Conservation (phyloP, 2,888 invertebrate genomes). For the Phalera bucephala region DNA sequence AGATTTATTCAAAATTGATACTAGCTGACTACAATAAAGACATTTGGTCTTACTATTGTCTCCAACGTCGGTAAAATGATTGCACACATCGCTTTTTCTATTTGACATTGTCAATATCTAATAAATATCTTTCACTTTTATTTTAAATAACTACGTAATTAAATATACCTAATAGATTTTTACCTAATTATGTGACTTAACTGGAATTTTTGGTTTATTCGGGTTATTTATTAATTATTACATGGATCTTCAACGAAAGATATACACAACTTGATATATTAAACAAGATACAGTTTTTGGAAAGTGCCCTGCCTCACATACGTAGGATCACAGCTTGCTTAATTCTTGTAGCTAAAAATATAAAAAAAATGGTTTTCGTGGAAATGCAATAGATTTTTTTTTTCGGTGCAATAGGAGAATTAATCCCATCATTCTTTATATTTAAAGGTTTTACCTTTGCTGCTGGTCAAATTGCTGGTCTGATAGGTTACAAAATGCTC, state of each 20-base stretch:
- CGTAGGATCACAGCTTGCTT: no score
- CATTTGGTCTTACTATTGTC: background rate
- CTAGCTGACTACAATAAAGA: background rate
- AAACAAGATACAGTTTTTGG: no score
- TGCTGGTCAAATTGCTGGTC: constrained; percentile 8
- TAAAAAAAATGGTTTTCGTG: background rate
- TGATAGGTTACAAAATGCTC: constrained; percentile 6
- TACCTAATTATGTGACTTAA: no score
- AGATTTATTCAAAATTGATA: background rate
- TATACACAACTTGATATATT: no score
- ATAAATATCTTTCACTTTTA: background rate
- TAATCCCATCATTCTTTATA: constrained; percentile 7
- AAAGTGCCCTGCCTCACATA: no score
- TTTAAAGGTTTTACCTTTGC: no score
- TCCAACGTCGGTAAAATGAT: no score
- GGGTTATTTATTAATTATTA: no score
- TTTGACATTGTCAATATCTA: constrained; percentile 1
- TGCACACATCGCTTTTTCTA: background rate
- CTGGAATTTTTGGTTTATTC: no score
- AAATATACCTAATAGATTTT: no score
- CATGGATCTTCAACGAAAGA: no score
- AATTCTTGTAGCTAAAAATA: no score
- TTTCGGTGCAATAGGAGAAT: constrained; percentile 4
- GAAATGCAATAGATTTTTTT: constrained; percentile 4
- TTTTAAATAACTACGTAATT: background rate